Conservation (phyloP, 2,113 vertebrate genomes). For the Neotragus moschatus region DNA sequence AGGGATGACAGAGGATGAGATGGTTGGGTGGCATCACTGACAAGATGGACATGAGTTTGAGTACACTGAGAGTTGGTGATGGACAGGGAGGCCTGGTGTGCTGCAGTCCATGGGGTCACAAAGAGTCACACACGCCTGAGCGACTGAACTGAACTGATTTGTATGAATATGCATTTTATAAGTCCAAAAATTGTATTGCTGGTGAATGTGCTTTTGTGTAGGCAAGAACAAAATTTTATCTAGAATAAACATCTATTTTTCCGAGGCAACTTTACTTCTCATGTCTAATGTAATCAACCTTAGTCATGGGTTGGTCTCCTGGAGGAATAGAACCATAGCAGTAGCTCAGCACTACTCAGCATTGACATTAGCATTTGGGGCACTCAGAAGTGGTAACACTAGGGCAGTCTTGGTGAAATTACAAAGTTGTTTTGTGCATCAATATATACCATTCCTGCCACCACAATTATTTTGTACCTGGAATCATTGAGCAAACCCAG, state of each 20-base stretch:
- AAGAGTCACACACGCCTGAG: background rate
- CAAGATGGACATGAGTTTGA: background rate
- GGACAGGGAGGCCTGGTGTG: background rate
- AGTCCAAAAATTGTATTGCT: background rate
- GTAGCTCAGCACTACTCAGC: background rate
- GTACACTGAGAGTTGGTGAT: background rate
- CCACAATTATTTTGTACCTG: background rate
- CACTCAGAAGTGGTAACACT: background rate
- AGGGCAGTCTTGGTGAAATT: background rate
- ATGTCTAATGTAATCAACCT: background rate
- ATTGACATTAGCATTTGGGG: background rate
- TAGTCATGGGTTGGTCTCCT: background rate
- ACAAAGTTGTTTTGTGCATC: background rate
- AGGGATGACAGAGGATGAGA: background rate
- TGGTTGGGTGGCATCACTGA: background rate
- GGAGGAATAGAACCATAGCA: background rate
- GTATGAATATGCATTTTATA: background rate
- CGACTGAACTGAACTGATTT: background rate
- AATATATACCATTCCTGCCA: background rate
- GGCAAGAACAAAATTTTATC: background rate
- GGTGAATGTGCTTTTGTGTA: background rate
- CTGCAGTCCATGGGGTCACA: background rate
- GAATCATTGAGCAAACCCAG: background rate
- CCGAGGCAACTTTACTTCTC: background rate
- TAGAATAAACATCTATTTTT: background rate